These are phyloP conservation scores for Platyscapa corneri DNA, from an alignment of 1,140 invertebrate species.

Conservation along the genomic window DNA sequence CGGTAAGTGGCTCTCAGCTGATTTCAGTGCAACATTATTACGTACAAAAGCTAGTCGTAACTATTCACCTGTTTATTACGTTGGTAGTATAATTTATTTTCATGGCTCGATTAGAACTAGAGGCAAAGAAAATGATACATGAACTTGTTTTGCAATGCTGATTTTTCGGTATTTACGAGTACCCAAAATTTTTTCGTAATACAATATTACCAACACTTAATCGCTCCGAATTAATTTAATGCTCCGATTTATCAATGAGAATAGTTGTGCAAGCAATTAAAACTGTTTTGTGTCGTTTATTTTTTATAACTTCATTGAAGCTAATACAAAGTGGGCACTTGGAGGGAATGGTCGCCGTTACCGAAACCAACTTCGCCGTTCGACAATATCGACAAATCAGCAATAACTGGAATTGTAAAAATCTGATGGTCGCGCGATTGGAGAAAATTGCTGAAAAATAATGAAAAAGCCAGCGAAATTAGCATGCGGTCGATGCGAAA, in stretches of 20 bases:
- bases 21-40: conserved; percentile 1
- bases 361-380: background rate
- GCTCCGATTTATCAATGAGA: background rate
- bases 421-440: background rate
- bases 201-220: too few relatives aligned
- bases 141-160: background rate
- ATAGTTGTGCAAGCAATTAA: background rate
- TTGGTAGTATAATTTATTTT: background rate
- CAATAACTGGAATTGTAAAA: background rate
- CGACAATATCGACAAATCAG: background rate
- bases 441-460: background rate
- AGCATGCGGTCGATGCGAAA: too few relatives aligned
- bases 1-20: background rate
- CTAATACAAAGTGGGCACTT: background rate
- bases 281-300: background rate
- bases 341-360: background rate
- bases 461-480: too few relatives aligned
- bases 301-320: background rate
- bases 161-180: background rate
- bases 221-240: background rate
- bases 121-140: background rate
- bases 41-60: background rate
- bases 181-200: background rate
- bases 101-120: background rate
- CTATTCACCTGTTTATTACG: background rate